Conservation (phyloP, 2,797 vertebrate genomes). For the Acanthurus tractus region DNA sequence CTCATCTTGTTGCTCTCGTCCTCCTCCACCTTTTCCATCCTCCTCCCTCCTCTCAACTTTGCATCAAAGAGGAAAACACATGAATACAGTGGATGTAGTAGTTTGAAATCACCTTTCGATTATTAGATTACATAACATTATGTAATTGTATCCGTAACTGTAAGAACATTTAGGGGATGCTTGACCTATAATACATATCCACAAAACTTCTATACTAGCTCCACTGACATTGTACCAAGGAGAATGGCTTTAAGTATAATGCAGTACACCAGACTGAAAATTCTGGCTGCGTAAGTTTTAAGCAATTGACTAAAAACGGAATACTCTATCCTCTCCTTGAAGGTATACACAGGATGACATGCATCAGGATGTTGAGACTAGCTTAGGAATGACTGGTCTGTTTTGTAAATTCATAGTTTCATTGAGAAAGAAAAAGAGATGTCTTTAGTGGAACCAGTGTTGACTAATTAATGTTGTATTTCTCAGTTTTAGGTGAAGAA, state of each 20-base stretch:
- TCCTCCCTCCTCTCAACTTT: slow-evolving; percentile 42
- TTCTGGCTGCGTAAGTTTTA: neutral
- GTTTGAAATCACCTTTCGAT: slow-evolving; percentile 48
- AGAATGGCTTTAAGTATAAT: neutral
- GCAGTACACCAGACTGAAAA: neutral
- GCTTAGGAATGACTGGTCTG: neutral
- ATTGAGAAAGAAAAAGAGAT: neutral
- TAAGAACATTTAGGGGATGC: slow-evolving; percentile 17
- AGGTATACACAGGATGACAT: neutral
- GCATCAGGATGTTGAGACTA: neutral
- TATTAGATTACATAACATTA: slow-evolving; percentile 62
- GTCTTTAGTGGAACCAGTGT: neutral
- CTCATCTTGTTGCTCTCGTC: slow-evolving; percentile 53
- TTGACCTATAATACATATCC: slow-evolving; percentile 22
- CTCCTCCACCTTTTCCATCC: slow-evolving; percentile 36
- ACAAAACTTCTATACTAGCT: slow-evolving; percentile 37
- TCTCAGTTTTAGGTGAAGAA: slow-evolving; percentile 8
- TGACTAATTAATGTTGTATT: neutral
- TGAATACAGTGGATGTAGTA: slow-evolving; percentile 19
- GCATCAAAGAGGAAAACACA: slow-evolving; percentile 59
- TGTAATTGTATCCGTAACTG: slow-evolving; percentile 43
- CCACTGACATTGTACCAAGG: slow-evolving; percentile 13
- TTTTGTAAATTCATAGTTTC: neutral
- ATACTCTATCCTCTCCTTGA: neutral
- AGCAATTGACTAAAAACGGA: neutral